Evolutionary conservation across 1,140 invertebrate species (phyloP), one percentile per base, ranked within the genome.

Genomic region (Trichonephila clavata): DNA sequence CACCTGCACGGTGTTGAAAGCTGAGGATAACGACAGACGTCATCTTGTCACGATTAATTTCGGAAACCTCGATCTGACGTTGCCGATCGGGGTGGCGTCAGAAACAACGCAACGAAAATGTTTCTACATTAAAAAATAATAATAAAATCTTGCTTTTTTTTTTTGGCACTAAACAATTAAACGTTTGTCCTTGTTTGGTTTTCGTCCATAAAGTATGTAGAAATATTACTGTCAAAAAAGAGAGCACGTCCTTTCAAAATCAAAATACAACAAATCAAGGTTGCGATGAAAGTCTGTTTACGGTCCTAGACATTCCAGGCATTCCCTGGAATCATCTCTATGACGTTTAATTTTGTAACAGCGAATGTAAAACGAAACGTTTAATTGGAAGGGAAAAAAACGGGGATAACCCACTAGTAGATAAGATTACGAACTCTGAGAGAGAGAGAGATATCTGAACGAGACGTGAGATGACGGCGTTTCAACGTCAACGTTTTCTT

Each of bases 371-470:
- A 84, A 24, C 81, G 21, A 81, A 84, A 50, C 81, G 71, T 39
- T 77, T 77, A 77, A 77, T 77, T 77, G 71, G 71, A 32, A 77
- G 2, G 4, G 32, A 39, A 39, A 39, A 39, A 39, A 39, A 39
- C 32, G 24, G 24, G 71, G 27, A 77, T 32, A 77, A 77, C 71
- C 71, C 71, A 77, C 16, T 32, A 77, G 14, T 16, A 77, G 71
- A 77, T 77, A 77, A 77, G 27, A 18, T 77, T 77, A 77, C 65
- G n/a, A 24, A n/a, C 71, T 77, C n/a, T n/a, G n/a, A n/a, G n/a
- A n/a, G n/a, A n/a, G n/a, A n/a, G n/a, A n/a, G n/a, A n/a, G 71
- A 32, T 27, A 77, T 24, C 27, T 39, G 24, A 68, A 27, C 65
- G 63, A n/a, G n/a, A 24, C 21, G 63, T 65, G 68, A 71, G 16